Percentiles rank a stretch among this genome's conserved stretches.
Evolutionary conservation across 2,113 vertebrate species (phyloP).

Genomic region (Pteronura brasiliensis): DNA sequence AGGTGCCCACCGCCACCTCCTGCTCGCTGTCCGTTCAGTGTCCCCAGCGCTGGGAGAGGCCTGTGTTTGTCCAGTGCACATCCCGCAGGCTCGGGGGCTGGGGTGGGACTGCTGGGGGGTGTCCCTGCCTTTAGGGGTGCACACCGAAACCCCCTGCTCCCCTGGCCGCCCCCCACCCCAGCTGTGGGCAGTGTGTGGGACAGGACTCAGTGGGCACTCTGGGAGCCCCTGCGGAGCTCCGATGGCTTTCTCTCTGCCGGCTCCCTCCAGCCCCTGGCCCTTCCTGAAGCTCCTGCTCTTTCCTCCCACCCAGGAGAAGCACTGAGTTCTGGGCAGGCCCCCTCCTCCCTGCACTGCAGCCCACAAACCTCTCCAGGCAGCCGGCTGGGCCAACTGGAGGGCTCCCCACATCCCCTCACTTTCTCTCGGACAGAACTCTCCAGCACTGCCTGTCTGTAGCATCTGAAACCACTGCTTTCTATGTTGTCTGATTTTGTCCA

Average conservation of each 20-base stretch:
- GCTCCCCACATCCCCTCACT: fast-evolving
- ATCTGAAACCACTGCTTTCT: neutral
- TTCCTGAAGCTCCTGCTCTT: neutral
- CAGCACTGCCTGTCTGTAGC: neutral
- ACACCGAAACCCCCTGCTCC: too few species aligned
- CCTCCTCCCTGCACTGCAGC: neutral
- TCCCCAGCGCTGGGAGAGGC: too few species aligned
- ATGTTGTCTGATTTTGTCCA: neutral
- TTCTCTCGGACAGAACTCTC: neutral
- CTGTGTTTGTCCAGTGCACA: too few species aligned
- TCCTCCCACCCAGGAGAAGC: neutral
- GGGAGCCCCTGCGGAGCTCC: neutral
- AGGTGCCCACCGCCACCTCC: neutral
- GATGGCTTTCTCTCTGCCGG: neutral
- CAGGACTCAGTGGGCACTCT: neutral
- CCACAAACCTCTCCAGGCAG: neutral
- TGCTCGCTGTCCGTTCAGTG: fast-evolving
- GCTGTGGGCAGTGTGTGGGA: neutral
- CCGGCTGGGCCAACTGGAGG: too few species aligned
- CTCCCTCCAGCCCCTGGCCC: neutral
- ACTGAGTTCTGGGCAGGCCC: neutral
- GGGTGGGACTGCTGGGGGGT: neutral
- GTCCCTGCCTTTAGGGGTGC: neutral
- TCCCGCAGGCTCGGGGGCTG: neutral
- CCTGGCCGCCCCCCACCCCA: neutral